phyloP scores from a whole-genome alignment of 2,888 invertebrate species.

The Heliconius charithonia region DNA sequence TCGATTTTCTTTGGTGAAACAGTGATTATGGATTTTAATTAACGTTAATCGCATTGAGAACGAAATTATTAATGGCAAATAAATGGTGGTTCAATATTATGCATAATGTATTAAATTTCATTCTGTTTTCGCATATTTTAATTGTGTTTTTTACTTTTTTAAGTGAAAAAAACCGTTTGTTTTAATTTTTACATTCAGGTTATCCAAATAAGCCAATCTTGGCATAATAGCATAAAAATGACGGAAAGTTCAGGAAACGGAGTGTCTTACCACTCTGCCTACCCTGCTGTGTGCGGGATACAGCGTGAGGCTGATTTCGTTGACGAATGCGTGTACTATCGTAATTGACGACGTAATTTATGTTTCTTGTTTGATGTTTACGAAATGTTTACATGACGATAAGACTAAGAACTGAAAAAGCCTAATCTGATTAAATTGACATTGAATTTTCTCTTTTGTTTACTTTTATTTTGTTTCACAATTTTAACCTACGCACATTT shows the following conservation, averaged over 20 bases:
- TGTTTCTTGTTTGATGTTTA: background rate
- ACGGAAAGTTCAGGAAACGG: too few species aligned
- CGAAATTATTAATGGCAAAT: background rate
- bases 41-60: background rate
- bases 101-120: background rate
- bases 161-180: too few species aligned
- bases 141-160: too few species aligned
- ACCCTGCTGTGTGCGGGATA: too few species aligned
- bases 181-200: too few species aligned
- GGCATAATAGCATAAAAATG: too few species aligned
- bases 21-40: background rate
- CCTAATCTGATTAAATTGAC: background rate
- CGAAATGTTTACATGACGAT: background rate
- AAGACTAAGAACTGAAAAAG: background rate
- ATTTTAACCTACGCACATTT: background rate
- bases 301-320: background rate
- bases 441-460: background rate
- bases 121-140: too few species aligned
- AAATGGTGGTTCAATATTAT: background rate
- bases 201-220: too few species aligned
- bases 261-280: too few species aligned
- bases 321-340: background rate
- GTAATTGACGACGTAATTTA: background rate
- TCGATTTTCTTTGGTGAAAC: constrained; percentile 7
- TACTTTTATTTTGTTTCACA: background rate